Percentiles rank a stretch among this genome's conserved stretches.
Evolutionary conservation across 2,888 invertebrate genomes (phyloP).

Genomic region (Lacanobia wlatinum): DNA sequence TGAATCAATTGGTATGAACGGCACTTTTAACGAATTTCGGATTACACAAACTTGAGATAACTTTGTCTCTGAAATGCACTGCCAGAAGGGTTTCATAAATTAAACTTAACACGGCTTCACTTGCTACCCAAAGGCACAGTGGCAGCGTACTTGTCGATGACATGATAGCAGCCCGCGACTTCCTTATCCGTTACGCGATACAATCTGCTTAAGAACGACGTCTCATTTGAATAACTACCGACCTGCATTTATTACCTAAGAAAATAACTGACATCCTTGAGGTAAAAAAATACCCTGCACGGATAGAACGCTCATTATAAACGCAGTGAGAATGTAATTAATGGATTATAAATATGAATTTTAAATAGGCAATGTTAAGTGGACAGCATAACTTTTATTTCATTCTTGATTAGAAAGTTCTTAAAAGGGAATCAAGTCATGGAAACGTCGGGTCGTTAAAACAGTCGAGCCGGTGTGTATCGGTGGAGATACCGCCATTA

Average conservation of each 20-base stretch:
- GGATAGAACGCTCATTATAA: slow-evolving; percentile 63
- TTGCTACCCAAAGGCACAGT: slow-evolving; percentile 66
- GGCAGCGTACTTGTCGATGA: slow-evolving; percentile 76
- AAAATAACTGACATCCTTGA: slow-evolving; percentile 78
- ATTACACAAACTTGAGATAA: slow-evolving; percentile 8
- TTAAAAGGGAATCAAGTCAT: slow-evolving; percentile 63
- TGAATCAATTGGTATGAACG: background rate
- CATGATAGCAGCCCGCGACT: slow-evolving; percentile 82
- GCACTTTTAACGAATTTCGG: background rate
- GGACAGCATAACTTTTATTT: slow-evolving; percentile 61
- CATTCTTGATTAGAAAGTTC: slow-evolving; percentile 69
- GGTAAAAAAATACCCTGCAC: slow-evolving; percentile 68
- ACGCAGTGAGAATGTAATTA: slow-evolving; percentile 68
- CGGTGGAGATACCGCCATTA: slow-evolving; percentile 83
- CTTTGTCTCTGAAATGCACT: background rate
- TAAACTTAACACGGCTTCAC: slow-evolving; percentile 30
- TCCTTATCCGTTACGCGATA: slow-evolving; percentile 87
- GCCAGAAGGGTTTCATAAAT: slow-evolving; percentile 12
- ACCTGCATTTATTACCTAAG: slow-evolving; percentile 78
- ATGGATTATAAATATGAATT: slow-evolving; percentile 68
- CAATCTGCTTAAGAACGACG: slow-evolving; percentile 80
- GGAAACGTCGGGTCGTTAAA: slow-evolving; percentile 59
- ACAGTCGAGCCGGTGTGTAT: slow-evolving; percentile 67
- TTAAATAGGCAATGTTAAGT: slow-evolving; percentile 56
- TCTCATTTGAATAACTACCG: slow-evolving; percentile 87